Evolutionary conservation across 2,797 vertebrate species (phyloP).

Genomic region (Alfaro cultratus): DNA sequence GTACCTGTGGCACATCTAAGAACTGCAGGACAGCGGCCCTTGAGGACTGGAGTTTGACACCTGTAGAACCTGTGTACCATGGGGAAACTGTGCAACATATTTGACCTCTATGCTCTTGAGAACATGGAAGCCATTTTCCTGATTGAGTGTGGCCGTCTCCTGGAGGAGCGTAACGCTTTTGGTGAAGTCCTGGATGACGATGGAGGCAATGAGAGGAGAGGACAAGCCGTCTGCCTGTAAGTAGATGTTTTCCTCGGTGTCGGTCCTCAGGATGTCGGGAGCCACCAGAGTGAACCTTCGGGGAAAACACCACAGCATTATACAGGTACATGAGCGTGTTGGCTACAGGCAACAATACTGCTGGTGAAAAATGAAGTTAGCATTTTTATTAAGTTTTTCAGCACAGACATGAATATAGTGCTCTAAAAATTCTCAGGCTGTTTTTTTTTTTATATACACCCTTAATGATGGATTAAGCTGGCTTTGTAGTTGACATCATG

Average conservation of each 20-base stretch:
- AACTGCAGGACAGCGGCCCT: too few species aligned
- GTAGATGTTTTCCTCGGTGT: conserved; percentile 79
- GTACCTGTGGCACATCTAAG: too few species aligned
- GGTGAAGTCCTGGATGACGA: conserved; percentile 47
- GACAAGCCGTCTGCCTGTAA: conserved; percentile 56
- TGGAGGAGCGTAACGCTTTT: background rate
- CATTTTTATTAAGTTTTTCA: background rate
- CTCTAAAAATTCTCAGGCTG: too few species aligned
- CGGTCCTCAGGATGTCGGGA: conserved; percentile 73
- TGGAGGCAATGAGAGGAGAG: conserved; percentile 28
- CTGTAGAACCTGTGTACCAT: background rate
- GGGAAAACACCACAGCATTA: background rate
- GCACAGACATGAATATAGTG: background rate
- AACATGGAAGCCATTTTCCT: conserved; percentile 50
- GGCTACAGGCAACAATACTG: background rate
- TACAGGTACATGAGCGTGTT: background rate
- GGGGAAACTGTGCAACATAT: background rate
- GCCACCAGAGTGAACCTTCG: conserved; percentile 75
- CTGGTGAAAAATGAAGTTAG: background rate
- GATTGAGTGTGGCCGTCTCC: conserved; percentile 43
- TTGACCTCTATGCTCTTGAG: conserved; percentile 72
- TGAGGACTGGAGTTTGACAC: too few species aligned
- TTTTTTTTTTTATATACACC: too few species aligned
- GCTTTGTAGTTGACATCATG: too few species aligned
- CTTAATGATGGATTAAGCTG: too few species aligned